phyloP scores from a whole-genome alignment of 1,140 invertebrate genomes.

The Lysiphlebus fabarum region DNA sequence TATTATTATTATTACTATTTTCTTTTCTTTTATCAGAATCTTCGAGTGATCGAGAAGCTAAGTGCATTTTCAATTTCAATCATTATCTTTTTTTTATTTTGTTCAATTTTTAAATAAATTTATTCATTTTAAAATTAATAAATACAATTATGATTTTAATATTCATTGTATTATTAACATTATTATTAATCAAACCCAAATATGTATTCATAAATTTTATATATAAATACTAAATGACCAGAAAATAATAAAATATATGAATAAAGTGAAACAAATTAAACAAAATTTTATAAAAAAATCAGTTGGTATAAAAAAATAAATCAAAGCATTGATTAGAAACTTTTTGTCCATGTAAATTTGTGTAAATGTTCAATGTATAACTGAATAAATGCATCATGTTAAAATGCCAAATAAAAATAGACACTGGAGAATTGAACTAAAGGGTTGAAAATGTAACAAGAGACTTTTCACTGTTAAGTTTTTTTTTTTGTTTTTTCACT shows the following conservation, averaged over 20 bases:
- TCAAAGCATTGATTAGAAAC: conserved; percentile 9
- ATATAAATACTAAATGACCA: too few relatives aligned
- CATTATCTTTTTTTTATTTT: conserved; percentile 11
- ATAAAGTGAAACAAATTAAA: not conserved
- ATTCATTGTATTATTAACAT: not conserved
- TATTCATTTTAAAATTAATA: not conserved
- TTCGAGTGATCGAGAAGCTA: conserved; percentile 19
- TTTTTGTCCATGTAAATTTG: conserved; percentile 16
- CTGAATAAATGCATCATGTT: too few relatives aligned
- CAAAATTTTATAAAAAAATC: conserved; percentile 2
- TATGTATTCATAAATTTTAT: too few relatives aligned
- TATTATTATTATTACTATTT: not conserved
- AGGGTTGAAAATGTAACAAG: not conserved
- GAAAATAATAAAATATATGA: too few relatives aligned
- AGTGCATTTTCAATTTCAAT: conserved; percentile 25
- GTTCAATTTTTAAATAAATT: too few relatives aligned
- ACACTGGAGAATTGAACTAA: not conserved
- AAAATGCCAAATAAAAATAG: not conserved
- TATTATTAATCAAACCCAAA: too few relatives aligned
- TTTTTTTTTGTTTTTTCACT: too few relatives aligned
- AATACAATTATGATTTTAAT: not conserved
- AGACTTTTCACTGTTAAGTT: not conserved
- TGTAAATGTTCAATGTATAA: not conserved
- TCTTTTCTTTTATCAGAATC: conserved; percentile 9
- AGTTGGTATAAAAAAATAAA: not conserved